Conservation (phyloP, 2,113 vertebrate species). For the Holacanthus passer region DNA sequence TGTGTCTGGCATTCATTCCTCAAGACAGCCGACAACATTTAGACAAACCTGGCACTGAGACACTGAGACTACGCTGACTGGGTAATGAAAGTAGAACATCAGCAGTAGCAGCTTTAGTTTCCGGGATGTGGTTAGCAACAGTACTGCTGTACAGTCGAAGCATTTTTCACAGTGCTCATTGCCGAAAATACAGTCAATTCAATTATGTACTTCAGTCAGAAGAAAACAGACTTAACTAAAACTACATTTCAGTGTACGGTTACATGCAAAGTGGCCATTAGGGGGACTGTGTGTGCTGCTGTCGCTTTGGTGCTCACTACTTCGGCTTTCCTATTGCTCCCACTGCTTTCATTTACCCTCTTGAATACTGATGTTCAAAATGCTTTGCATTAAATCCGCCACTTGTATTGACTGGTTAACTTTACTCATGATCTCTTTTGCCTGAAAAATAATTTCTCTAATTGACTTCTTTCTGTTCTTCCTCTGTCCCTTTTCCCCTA, state of each 20-base stretch:
- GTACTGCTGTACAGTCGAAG: too few species aligned
- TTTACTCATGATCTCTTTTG: not conserved
- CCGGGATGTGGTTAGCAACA: too few species aligned
- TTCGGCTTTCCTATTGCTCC: not conserved
- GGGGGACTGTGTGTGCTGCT: not conserved
- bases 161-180: too few species aligned
- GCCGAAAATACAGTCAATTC: not conserved
- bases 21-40: too few species aligned
- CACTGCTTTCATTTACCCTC: not conserved
- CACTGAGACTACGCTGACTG: too few species aligned
- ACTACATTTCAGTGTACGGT: not conserved
- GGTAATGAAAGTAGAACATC: too few species aligned
- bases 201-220: not conserved
- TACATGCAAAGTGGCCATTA: too few species aligned
- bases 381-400: not conserved
- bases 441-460: constrained; percentile 62
- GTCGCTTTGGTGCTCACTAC: not conserved
- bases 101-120: too few species aligned
- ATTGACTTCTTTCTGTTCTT: constrained; percentile 74
- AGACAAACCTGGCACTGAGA: not conserved
- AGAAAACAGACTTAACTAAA: not conserved
- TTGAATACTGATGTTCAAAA: not conserved
- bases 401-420: not conserved
- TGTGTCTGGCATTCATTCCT: too few species aligned
- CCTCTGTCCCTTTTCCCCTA: constrained; percentile 82